Percentiles rank a stretch among this genome's conserved stretches.
Conservation (phyloP, 2,113 vertebrate genomes). For the Passer montanus region DNA sequence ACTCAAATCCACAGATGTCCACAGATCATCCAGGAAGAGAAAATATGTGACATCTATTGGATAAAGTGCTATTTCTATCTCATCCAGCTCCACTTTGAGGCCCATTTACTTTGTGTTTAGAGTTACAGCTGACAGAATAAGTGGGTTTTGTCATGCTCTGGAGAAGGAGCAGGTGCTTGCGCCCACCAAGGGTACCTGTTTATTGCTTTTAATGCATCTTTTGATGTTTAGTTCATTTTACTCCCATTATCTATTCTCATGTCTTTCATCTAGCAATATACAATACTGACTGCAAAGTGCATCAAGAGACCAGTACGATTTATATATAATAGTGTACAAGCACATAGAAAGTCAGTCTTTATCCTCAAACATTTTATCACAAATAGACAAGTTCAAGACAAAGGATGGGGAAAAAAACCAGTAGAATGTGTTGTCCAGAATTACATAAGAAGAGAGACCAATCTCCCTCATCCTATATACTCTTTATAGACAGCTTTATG, state of each 20-base stretch:
- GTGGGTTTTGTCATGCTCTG: constrained; percentile 2
- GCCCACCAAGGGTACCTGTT: background rate
- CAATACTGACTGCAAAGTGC: background rate
- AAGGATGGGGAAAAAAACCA: background rate
- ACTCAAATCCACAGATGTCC: background rate
- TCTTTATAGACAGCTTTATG: background rate
- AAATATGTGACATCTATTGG: background rate
- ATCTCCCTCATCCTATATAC: background rate
- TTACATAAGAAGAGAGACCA: background rate
- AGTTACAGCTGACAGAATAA: background rate
- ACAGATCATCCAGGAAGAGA: background rate
- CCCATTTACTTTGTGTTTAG: background rate
- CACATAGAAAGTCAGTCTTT: background rate
- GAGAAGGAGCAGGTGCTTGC: constrained; percentile 22
- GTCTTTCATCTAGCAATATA: background rate
- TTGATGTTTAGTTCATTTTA: background rate
- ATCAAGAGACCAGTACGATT: constrained; percentile 9
- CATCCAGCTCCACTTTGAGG: background rate
- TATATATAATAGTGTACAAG: background rate
- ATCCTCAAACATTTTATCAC: background rate
- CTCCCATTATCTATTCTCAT: background rate
- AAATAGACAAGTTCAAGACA: background rate
- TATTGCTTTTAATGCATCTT: constrained; percentile 6
- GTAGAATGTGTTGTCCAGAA: background rate
- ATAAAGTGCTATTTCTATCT: background rate